These are phyloP conservation scores for Thera obeliscata DNA, from an alignment of 2,888 invertebrate species.

Conservation along the genomic window DNA sequence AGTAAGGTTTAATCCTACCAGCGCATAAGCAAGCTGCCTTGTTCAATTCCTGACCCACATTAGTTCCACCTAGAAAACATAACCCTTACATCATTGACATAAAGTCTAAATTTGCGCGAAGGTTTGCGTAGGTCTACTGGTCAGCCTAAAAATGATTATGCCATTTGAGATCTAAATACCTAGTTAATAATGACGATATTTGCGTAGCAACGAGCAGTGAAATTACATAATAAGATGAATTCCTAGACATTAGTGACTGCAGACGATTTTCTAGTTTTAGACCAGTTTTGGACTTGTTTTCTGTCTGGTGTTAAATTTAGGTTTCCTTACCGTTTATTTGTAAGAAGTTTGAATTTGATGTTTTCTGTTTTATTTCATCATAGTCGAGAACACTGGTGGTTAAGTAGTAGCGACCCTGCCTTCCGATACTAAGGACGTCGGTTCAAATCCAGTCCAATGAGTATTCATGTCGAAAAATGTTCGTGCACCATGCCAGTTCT, in stretches of 20 bases:
- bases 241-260: conserved; percentile 9
- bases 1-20: background rate
- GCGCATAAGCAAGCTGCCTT: background rate
- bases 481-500: no score
- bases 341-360: no score
- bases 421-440: no score
- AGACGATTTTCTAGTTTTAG: conserved; percentile 17
- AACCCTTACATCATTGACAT: background rate
- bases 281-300: conserved; percentile 12
- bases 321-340: no score
- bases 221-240: conserved; percentile 17
- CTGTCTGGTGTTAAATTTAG: background rate
- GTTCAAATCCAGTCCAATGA: no score
- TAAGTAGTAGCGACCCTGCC: no score
- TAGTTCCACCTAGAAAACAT: background rate
- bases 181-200: conserved; percentile 11
- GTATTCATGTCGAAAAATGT: no score
- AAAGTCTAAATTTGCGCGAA: background rate
- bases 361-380: no score
- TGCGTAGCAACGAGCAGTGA: background rate
- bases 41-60: conserved; percentile 8
- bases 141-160: background rate
- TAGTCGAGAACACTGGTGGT: no score
- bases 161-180: background rate
- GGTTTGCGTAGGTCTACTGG: no score